Evolutionary conservation across 2,113 vertebrate species (phyloP).

Genomic region (Eleginops maclovinus): DNA sequence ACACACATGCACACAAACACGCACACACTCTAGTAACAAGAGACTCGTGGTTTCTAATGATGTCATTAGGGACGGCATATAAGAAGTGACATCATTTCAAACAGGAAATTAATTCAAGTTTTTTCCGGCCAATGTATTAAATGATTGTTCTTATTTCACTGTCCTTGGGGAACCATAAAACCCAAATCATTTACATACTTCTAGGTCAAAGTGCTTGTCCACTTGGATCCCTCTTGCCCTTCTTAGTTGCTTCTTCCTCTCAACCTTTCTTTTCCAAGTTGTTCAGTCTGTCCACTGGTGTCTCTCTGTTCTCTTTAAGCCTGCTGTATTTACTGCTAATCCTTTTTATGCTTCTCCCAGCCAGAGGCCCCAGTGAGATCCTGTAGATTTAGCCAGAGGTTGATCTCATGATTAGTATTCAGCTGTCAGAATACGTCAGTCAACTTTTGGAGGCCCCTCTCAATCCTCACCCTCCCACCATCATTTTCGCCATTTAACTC

Average conservation of each 20-base stretch:
- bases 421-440: conserved; percentile 80
- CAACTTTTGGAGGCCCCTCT: conserved; percentile 78
- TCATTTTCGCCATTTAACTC: conserved; percentile 65
- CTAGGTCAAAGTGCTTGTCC: background rate
- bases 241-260: conserved; percentile 65
- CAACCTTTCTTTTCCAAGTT: conserved; percentile 72
- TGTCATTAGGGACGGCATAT: conserved; percentile 47
- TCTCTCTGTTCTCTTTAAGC: conserved; percentile 80
- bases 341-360: conserved; percentile 82
- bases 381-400: conserved; percentile 83
- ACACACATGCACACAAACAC: conserved; percentile 45
- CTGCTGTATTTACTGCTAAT: conserved; percentile 85
- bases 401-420: conserved; percentile 89
- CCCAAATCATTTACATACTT: conserved; percentile 9
- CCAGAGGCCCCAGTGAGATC: conserved; percentile 81
- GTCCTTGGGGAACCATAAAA: background rate
- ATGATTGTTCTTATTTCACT: background rate
- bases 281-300: conserved; percentile 75
- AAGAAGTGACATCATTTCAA: conserved; percentile 54
- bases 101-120: conserved; percentile 35
- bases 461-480: conserved; percentile 55
- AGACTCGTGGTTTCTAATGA: conserved; percentile 83
- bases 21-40: conserved; percentile 87
- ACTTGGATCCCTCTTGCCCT: background rate
- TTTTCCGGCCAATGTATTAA: no score